These are phyloP conservation scores for Orientallactaga bullata DNA, from an alignment of 2,113 vertebrate genomes.

Conservation along the genomic window DNA sequence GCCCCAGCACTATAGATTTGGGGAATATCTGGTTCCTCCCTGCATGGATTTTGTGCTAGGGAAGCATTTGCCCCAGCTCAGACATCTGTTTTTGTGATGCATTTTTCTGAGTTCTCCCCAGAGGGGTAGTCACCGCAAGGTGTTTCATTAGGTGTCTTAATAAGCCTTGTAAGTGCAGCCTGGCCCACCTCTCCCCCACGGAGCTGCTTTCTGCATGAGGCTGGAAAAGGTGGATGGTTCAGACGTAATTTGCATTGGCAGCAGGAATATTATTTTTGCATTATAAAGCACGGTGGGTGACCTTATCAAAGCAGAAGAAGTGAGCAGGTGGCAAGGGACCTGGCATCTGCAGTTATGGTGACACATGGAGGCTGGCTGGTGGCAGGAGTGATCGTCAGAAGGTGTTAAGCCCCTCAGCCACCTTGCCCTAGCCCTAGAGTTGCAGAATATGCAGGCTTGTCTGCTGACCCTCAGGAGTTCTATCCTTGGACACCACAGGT, in stretches of 20 bases:
- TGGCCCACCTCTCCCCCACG: constrained; percentile 6
- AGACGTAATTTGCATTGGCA: constrained; percentile 77
- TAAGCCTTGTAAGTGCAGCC: constrained; percentile 63
- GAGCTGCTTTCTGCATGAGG: constrained; percentile 64
- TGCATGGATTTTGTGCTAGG: not conserved
- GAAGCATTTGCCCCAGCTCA: constrained; percentile 54
- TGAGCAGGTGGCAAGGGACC: not conserved
- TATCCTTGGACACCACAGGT: not conserved
- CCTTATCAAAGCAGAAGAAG: constrained; percentile 66
- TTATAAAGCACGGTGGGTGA: constrained; percentile 66
- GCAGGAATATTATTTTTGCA: constrained; percentile 78
- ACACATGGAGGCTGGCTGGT: not conserved
- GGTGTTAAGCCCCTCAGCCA: not conserved
- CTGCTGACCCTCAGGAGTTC: not conserved
- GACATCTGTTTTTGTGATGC: constrained; percentile 61
- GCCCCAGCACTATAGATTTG: not conserved
- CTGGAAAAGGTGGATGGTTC: constrained; percentile 41
- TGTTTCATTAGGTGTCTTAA: constrained; percentile 81
- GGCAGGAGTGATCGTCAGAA: not conserved
- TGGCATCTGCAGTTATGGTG: not conserved
- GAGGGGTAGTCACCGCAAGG: constrained; percentile 59
- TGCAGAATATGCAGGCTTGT: not conserved
- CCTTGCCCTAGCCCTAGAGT: not conserved
- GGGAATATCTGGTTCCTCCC: not conserved
- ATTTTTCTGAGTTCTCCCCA: constrained; percentile 53